Evolutionary conservation across 2,888 invertebrate species (phyloP), one percentile per base, ranked within the genome.

Genomic region (Melanostoma mellinum): DNA sequence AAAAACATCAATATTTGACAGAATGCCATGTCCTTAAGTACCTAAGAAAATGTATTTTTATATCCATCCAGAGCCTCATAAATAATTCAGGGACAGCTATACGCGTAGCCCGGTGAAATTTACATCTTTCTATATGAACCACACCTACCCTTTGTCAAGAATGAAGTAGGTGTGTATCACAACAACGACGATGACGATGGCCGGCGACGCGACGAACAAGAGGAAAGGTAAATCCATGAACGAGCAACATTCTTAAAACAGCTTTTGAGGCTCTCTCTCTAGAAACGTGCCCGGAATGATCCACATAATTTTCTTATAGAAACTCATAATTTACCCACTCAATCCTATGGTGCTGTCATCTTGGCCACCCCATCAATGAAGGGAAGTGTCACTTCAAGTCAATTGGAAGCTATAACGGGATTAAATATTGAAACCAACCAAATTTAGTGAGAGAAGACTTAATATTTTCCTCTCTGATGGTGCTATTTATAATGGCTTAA

Each of bases 271-370:
- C 48, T 69, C 73, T 78, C 35, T 10, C 58, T 65, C 82, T 74
- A 60, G 58, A 74, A 74, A 82, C 82, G 82, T 82, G 82, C 65
- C 68, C 73, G 77, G 82, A 82, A 82, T 82, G 65, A 82, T 82
- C 63, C 78, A 69, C 63, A 82, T 69, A 69, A 82, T 78, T 78
- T 63, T 80, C 60, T 44, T 30, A 35, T 40, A 48, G 48, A 68
- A 80, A 69, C 74, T 80, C 74, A 80, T 79, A 79, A 79, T 79
- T 79, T 74, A 35, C 38, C 32, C 44, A 52, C 42, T 33, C 38
- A 52, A 72, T 8, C 38, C 40, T 33, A 30, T 10, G 58, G 8
- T 3, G 40, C 60, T 58, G 42, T 60, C 60, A 50, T 44, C 38
- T 48, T 48, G 38, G 38, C 50, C 48, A n/a, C 65, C 50, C 52